A percentile compares a stretch with the other conserved stretches of the same genome.
phyloP scores from a whole-genome alignment of 1,140 invertebrate species.

The Drosophila pectinifera region DNA sequence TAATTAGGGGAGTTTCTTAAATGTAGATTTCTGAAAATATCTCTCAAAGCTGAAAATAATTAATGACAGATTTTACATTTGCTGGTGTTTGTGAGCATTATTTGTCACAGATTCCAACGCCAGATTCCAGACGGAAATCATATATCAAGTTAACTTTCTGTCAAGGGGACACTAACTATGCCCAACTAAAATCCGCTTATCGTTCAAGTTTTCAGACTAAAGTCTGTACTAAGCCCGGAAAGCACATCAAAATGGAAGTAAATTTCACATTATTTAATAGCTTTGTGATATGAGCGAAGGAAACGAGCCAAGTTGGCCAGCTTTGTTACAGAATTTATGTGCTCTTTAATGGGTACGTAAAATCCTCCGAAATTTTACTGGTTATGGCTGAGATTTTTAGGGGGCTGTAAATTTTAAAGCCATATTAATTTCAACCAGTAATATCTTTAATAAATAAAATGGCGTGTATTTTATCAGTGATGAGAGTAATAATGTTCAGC shows the following conservation, averaged over 20 bases:
- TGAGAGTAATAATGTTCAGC: neutral
- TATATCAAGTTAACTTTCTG: slow-evolving; percentile 25
- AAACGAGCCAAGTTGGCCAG: slow-evolving; percentile 41
- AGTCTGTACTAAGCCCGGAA: slow-evolving; percentile 12
- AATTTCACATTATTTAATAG: slow-evolving; percentile 50
- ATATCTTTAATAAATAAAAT: slow-evolving; percentile 5
- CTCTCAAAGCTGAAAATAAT: neutral
- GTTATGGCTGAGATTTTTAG: slow-evolving; percentile 30
- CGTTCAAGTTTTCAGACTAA: slow-evolving; percentile 15
- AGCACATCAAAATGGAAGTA: slow-evolving; percentile 12
- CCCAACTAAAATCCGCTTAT: slow-evolving; percentile 28
- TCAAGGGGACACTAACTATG: slow-evolving; percentile 23
- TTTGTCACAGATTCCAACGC: slow-evolving; percentile 13
- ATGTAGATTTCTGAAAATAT: neutral
- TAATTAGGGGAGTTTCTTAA: neutral
- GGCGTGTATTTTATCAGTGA: neutral
- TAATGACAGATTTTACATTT: slow-evolving; percentile 10
- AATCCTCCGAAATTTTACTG: slow-evolving; percentile 13
- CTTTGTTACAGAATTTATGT: slow-evolving; percentile 60
- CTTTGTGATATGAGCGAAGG: slow-evolving; percentile 37
- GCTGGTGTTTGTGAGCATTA: neutral
- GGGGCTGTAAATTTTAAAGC: slow-evolving; percentile 53
- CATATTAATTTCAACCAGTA: slow-evolving; percentile 15
- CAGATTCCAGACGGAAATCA: neutral
- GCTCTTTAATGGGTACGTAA: slow-evolving; percentile 47